Evolutionary conservation across 2,888 invertebrate species (phyloP).

Genomic region (Torymus aiolomorphi): DNA sequence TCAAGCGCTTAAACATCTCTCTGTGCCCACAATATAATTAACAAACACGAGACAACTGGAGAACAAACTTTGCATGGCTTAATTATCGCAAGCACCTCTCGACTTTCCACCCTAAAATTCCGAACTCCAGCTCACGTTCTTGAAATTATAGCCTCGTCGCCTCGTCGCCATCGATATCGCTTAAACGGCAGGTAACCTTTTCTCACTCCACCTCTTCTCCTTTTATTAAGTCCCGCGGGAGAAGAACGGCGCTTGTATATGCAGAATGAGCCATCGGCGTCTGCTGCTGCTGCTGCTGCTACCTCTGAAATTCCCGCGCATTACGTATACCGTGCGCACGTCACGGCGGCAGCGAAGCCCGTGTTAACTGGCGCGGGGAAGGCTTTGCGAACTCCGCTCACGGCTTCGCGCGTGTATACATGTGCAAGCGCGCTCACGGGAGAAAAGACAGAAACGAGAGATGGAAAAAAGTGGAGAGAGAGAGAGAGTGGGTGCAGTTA

Average conservation of each 20-base stretch:
- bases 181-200: conserved; percentile 3
- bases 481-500: conserved; percentile 60
- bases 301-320: too few species aligned
- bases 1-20: too few species aligned
- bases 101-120: too few species aligned
- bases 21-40: too few species aligned
- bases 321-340: too few species aligned
- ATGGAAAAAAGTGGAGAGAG: conserved; percentile 23
- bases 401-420: conserved; percentile 9
- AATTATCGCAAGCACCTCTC: too few species aligned
- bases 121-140: not conserved
- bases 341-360: not conserved
- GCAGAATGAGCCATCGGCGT: conserved; percentile 28
- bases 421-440: not conserved
- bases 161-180: conserved; percentile 23
- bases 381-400: conserved; percentile 33
- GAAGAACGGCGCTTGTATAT: conserved; percentile 8
- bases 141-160: not conserved
- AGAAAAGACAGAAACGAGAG: conserved; percentile 18
- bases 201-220: not conserved
- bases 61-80: too few species aligned
- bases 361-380: not conserved
- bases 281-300: not conserved
- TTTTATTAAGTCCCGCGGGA: conserved; percentile 16
- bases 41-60: too few species aligned